phyloP scores from a whole-genome alignment of 2,797 vertebrate genomes.

The Acipenser transmontanus region DNA sequence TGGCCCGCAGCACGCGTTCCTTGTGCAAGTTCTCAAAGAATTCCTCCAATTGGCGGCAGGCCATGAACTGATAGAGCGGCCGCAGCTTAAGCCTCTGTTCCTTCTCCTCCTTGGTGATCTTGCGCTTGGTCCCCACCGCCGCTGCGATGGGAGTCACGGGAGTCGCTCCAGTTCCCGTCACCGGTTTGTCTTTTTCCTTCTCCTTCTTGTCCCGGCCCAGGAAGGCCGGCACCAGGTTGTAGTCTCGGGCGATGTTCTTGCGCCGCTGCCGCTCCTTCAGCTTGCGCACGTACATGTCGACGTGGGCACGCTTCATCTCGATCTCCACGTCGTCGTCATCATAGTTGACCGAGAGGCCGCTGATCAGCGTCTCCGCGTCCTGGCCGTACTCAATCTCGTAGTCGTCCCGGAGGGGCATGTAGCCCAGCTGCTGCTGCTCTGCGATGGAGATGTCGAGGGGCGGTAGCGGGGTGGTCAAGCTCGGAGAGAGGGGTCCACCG shows the following conservation, averaged over 20 bases:
- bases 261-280: constrained; percentile 84
- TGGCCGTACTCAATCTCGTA: constrained; percentile 96
- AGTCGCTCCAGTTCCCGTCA: constrained; percentile 19
- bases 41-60: constrained; percentile 87
- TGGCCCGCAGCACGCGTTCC: constrained; percentile 80
- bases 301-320: constrained; percentile 88
- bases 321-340: constrained; percentile 94
- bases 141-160: constrained; percentile 14
- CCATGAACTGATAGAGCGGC: constrained; percentile 93
- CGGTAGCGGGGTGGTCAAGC: constrained; percentile 84
- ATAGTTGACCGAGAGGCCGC: constrained; percentile 91
- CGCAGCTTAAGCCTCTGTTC: constrained; percentile 80
- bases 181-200: constrained; percentile 69
- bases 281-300: constrained; percentile 96
- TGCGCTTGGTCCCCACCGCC: constrained; percentile 62
- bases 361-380: constrained; percentile 91
- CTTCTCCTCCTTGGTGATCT: constrained; percentile 91
- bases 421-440: constrained; percentile 94
- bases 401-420: constrained; percentile 94
- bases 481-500: constrained; percentile 84
- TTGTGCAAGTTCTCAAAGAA: constrained; percentile 95
- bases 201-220: constrained; percentile 86
- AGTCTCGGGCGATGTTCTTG: constrained; percentile 91
- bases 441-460: constrained; percentile 81
- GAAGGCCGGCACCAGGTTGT: constrained; percentile 84